Conservation (phyloP, 2,797 vertebrate genomes). For the Xiphorhynchus erythropygius region DNA sequence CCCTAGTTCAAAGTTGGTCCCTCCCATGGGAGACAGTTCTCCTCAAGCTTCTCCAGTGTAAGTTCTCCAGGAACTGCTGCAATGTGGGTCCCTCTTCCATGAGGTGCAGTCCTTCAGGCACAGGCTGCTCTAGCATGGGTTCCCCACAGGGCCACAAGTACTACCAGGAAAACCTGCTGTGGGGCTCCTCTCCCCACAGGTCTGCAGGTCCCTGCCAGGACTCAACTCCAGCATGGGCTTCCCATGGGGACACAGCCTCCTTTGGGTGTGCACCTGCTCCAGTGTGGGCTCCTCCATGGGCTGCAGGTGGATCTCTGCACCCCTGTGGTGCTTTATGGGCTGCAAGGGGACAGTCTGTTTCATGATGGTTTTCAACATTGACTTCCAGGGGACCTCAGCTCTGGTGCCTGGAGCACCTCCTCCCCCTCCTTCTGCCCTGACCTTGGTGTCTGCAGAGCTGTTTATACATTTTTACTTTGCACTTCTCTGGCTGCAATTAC, state of each 20-base stretch:
- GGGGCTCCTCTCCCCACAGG: not conserved
- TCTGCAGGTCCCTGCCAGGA: not conserved
- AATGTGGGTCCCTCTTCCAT: not conserved
- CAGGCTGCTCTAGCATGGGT: not conserved
- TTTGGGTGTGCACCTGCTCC: too few species aligned
- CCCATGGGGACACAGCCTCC: not conserved
- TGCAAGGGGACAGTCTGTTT: not conserved
- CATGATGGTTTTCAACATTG: not conserved
- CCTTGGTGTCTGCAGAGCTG: not conserved
- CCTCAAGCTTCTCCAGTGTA: not conserved
- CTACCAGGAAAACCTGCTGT: not conserved
- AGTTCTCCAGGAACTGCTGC: not conserved
- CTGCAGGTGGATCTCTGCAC: not conserved
- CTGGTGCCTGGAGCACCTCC: not conserved
- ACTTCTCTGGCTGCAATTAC: not conserved
- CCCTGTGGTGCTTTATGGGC: not conserved
- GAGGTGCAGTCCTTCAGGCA: not conserved
- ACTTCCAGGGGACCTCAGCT: not conserved
- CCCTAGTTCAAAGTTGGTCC: not conserved
- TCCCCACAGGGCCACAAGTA: not conserved
- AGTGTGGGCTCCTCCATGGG: not conserved
- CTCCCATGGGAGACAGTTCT: not conserved
- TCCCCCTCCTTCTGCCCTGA: not conserved
- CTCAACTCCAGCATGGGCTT: not conserved
- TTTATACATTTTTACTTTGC: not conserved